A percentile compares a stretch with the other conserved stretches of the same genome.
These are phyloP conservation scores for Drosophila pallidifrons DNA, from an alignment of 1,140 invertebrate genomes.

Conservation along the genomic window DNA sequence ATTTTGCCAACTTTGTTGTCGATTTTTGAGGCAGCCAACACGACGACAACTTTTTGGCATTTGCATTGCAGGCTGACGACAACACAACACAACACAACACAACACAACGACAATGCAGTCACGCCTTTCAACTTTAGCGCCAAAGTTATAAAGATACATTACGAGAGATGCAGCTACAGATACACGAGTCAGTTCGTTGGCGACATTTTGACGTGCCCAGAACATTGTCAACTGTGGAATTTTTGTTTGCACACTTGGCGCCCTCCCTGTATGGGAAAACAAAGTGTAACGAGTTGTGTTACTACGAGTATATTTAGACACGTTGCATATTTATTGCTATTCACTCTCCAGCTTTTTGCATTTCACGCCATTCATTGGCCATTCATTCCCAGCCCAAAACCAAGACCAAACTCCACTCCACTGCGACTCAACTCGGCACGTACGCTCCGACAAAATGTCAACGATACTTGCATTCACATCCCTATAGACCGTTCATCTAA, in stretches of 20 bases:
- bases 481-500: slow-evolving; percentile 58
- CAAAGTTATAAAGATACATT: slow-evolving; percentile 29
- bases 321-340: slow-evolving; percentile 44
- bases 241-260: slow-evolving; percentile 45
- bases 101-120: slow-evolving; percentile 29
- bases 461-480: slow-evolving; percentile 38
- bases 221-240: slow-evolving; percentile 60
- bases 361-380: slow-evolving; percentile 41
- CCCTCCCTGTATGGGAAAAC: neutral
- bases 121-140: slow-evolving; percentile 62
- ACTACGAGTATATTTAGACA: slow-evolving; percentile 34
- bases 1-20: slow-evolving; percentile 42
- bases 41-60: slow-evolving; percentile 42
- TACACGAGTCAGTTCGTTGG: slow-evolving; percentile 29
- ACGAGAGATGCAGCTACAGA: slow-evolving; percentile 22
- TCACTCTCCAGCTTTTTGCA: slow-evolving; percentile 24
- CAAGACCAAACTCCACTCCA: slow-evolving; percentile 9
- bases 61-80: slow-evolving; percentile 38
- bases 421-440: slow-evolving; percentile 40
- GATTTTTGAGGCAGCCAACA: slow-evolving; percentile 43
- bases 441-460: slow-evolving; percentile 58
- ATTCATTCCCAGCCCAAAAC: slow-evolving; percentile 12
- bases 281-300: neutral
- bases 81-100: slow-evolving; percentile 1
- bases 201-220: slow-evolving; percentile 63